A percentile compares a stretch with the other conserved stretches of the same genome.
Evolutionary conservation across 2,888 invertebrate species (phyloP).

Genomic region (Synanthedon formicaeformis): DNA sequence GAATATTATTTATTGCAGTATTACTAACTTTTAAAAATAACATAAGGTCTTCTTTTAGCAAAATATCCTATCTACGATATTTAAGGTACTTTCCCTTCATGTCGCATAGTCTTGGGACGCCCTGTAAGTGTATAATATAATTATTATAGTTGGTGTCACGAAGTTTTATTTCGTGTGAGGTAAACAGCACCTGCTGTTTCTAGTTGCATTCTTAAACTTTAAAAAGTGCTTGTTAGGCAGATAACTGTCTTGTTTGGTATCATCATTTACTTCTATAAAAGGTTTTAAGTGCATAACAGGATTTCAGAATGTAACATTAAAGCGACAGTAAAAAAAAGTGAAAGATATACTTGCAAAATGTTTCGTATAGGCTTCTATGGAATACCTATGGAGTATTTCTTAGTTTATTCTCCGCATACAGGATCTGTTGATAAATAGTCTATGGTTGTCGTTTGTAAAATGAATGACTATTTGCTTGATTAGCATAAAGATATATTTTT

Average conservation of each 20-base stretch:
- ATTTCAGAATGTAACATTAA: not conserved
- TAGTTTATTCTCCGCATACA: slow-evolving; percentile 29
- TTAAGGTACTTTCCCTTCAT: too few species aligned
- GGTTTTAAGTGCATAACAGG: not conserved
- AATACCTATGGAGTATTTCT: too few species aligned
- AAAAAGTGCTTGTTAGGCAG: not conserved
- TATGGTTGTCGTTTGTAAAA: slow-evolving; percentile 42
- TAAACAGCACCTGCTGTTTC: not conserved
- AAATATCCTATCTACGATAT: too few species aligned
- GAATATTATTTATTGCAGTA: too few species aligned
- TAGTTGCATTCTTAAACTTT: not conserved
- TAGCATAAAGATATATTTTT: slow-evolving; percentile 48
- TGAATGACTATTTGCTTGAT: slow-evolving; percentile 46
- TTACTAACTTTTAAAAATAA: too few species aligned
- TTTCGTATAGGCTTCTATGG: slow-evolving; percentile 23
- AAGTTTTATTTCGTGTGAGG: not conserved
- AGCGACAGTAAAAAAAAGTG: not conserved
- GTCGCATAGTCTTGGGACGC: too few species aligned
- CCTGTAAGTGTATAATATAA: too few species aligned
- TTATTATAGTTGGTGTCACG: too few species aligned
- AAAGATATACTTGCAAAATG: slow-evolving; percentile 34
- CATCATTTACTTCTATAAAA: not conserved
- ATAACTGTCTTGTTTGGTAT: not conserved
- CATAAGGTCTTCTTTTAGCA: too few species aligned
- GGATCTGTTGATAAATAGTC: slow-evolving; percentile 42